These are phyloP conservation scores for Platyura marginata DNA, from an alignment of 1,140 invertebrate genomes.

Conservation along the genomic window DNA sequence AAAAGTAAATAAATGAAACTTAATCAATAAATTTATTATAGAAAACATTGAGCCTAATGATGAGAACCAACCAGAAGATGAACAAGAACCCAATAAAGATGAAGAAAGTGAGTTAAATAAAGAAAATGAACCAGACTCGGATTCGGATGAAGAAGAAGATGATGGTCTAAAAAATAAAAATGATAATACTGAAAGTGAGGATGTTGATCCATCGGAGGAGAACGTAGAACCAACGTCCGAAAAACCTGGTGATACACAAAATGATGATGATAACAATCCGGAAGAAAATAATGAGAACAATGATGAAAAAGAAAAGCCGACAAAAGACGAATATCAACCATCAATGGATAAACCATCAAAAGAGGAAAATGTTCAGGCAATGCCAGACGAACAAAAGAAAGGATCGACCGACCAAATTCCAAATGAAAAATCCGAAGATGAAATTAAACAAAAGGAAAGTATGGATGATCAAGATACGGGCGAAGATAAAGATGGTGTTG, in stretches of 20 bases:
- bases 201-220: constrained; percentile 22
- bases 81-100: constrained; percentile 18
- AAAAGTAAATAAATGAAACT: background rate
- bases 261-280: constrained; percentile 24
- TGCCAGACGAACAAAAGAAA: constrained; percentile 24
- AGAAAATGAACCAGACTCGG: constrained; percentile 20
- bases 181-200: constrained; percentile 2
- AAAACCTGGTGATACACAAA: constrained; percentile 24
- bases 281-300: constrained; percentile 14
- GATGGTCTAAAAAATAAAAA: constrained; percentile 7
- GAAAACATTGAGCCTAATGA: constrained; percentile 26
- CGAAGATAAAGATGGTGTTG: constrained; percentile 38
- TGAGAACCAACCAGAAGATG: constrained; percentile 19
- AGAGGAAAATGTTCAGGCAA: constrained; percentile 33
- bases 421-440: constrained; percentile 10
- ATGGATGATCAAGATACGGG: constrained; percentile 25
- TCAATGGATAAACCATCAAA: constrained; percentile 35
- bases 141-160: constrained; percentile 27
- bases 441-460: constrained; percentile 19
- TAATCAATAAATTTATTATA: background rate
- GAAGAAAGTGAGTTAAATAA: constrained; percentile 23
- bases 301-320: constrained; percentile 12
- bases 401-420: constrained; percentile 19
- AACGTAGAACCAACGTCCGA: constrained; percentile 27
- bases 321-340: constrained; percentile 34